Conservation (phyloP, 2,797 vertebrate genomes). For the Thunnus albacares region DNA sequence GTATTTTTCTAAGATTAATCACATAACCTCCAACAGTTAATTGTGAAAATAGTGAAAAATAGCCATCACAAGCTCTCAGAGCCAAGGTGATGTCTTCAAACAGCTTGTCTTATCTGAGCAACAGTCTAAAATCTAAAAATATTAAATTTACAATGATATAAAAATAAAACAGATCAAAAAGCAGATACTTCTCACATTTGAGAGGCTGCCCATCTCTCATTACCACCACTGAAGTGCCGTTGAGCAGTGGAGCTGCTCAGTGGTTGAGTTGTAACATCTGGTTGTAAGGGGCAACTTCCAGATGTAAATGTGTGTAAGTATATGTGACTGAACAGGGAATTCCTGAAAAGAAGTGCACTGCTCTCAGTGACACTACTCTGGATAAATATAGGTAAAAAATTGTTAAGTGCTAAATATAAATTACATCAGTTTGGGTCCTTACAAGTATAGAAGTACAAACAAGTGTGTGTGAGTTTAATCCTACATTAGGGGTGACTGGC, state of each 20-base stretch:
- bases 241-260: constrained; percentile 1
- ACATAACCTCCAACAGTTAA: too few relatives aligned
- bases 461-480: constrained; percentile 44
- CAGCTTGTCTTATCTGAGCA: too few relatives aligned
- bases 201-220: not conserved
- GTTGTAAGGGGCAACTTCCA: not conserved
- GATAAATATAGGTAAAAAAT: constrained; percentile 28
- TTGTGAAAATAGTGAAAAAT: too few relatives aligned
- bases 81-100: too few relatives aligned
- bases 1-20: too few relatives aligned
- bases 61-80: too few relatives aligned
- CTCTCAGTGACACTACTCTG: constrained; percentile 24
- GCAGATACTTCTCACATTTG: not conserved
- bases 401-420: constrained; percentile 8
- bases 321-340: not conserved
- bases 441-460: constrained; percentile 13
- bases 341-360: constrained; percentile 12
- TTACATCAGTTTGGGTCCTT: constrained; percentile 18
- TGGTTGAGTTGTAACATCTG: not conserved
- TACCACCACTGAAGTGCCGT: constrained; percentile 7
- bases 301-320: not conserved
- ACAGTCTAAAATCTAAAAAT: not conserved
- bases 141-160: not conserved
- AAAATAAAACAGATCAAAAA: constrained; percentile 1
- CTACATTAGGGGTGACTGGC: constrained; percentile 45